Evolutionary conservation across 2,888 invertebrate genomes (phyloP).

Genomic region (Polydesmus complanatus): DNA sequence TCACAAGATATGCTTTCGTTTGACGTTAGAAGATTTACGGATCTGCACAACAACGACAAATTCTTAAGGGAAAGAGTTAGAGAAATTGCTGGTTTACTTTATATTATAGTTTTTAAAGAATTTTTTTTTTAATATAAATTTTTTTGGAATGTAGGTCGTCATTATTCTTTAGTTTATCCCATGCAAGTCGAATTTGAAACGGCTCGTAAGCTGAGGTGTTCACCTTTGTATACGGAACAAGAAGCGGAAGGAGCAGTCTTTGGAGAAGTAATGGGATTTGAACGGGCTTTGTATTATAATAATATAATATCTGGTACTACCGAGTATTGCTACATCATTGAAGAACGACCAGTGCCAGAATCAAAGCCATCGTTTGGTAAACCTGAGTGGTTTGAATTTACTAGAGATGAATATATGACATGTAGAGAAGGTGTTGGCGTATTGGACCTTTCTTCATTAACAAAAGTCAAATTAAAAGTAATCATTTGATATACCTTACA

Average conservation of each 20-base stretch:
- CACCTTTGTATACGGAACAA: constrained; percentile 51
- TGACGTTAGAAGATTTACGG: constrained; percentile 49
- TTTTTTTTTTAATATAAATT: background rate
- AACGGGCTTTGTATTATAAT: constrained; percentile 53
- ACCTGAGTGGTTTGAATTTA: constrained; percentile 52
- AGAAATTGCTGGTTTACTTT: constrained; percentile 47
- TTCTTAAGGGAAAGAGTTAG: constrained; percentile 46
- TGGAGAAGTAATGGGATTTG: constrained; percentile 56
- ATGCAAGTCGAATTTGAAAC: constrained; percentile 40
- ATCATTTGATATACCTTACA: constrained; percentile 11
- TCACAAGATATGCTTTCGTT: constrained; percentile 45
- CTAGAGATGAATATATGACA: constrained; percentile 54
- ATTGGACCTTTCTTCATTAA: constrained; percentile 64
- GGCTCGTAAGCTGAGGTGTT: constrained; percentile 47
- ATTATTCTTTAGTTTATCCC: constrained; percentile 34
- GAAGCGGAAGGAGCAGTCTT: constrained; percentile 50
- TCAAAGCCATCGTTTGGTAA: constrained; percentile 40
- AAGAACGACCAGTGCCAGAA: constrained; percentile 5
- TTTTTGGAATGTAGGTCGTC: constrained; percentile 27
- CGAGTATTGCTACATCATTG: background rate
- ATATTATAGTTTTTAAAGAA: background rate
- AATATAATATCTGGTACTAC: constrained; percentile 39
- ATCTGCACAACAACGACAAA: constrained; percentile 48
- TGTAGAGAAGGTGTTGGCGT: constrained; percentile 61
- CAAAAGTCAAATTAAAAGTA: constrained; percentile 58